Evolutionary conservation across 2,797 vertebrate species (phyloP), one percentile per base, ranked within the genome.

Genomic region (Dryobates pubescens): DNA sequence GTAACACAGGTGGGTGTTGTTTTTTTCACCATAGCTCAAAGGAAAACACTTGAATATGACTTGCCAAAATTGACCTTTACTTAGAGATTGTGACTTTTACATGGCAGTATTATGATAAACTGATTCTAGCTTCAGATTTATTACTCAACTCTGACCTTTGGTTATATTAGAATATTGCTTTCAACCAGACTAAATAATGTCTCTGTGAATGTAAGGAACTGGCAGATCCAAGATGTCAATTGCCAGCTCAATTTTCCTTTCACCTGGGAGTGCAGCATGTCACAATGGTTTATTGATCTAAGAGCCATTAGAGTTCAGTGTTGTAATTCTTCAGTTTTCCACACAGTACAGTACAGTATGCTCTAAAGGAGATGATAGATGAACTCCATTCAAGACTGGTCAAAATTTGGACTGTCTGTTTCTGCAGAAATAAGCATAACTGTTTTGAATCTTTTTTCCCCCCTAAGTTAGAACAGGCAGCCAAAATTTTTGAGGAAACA

Each of bases 31-130:
- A 65, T 81, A 88, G n/a, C 57, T 30, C 65, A 88, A 79, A 93
- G 56, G 78, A 70, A 95, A 96, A 90, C 47, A 62, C 56, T 93
- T 89, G 73, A 96, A 94, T 94, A 89, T 90, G 68, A 93, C 83
- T 89, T 96, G 88, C 92, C 96, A 96, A 96, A 96, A 96, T 71
- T 97, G 95, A 97, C 96, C 95, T 98, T 97, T 97, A 87, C 91
- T 69, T 95, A 83, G 71, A 70, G 32, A 93, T 82, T 89, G 83
- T 96, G 92, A 91, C 95, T 97, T 97, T 97, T 97, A 96, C 81
- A 97, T 96, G 93, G 88, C 95, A 92, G 82, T 94, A 96, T 96
- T 96, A 97, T 96, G 92, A 96, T 97, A 96, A 97, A 93, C 92
- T 94, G 95, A 93, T 89, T 96, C 74, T 72, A 92, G 74, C 94